Evolutionary conservation across 2,888 invertebrate species (phyloP).

Genomic region (Heteromyza rotundicornis): DNA sequence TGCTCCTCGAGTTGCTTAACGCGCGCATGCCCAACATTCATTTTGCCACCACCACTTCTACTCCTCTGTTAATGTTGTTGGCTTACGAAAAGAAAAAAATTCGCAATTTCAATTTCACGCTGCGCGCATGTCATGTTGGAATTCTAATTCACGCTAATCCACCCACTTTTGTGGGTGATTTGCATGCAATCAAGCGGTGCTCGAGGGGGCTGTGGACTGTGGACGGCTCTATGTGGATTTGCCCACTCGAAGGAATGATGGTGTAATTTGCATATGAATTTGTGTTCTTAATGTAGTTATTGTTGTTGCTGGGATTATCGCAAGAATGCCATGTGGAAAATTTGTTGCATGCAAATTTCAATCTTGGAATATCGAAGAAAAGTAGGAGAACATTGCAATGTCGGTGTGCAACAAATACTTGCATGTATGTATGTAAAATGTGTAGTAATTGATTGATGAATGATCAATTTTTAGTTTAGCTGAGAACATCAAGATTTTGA

Average conservation of each 20-base stretch:
- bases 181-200: slow-evolving; percentile 23
- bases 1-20: no score
- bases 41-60: not conserved
- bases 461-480: no score
- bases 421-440: no score
- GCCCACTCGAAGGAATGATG: not conserved
- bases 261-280: slow-evolving; percentile 40
- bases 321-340: no score
- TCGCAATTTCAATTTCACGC: slow-evolving; percentile 29
- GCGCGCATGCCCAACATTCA: not conserved
- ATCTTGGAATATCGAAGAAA: no score
- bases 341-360: no score
- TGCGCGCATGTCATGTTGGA: slow-evolving; percentile 24
- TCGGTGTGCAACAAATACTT: no score
- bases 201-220: not conserved
- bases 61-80: slow-evolving; percentile 1
- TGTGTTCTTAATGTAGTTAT: slow-evolving; percentile 33
- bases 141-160: slow-evolving; percentile 41
- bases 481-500: no score
- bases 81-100: not conserved
- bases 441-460: no score
- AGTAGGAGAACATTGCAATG: no score
- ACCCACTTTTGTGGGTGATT: slow-evolving; percentile 35
- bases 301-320: slow-evolving; percentile 13
- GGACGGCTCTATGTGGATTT: not conserved